Base-by-base conservation (phyloP, 1,140 invertebrate species). In the Bombus soroeensis region DNA sequence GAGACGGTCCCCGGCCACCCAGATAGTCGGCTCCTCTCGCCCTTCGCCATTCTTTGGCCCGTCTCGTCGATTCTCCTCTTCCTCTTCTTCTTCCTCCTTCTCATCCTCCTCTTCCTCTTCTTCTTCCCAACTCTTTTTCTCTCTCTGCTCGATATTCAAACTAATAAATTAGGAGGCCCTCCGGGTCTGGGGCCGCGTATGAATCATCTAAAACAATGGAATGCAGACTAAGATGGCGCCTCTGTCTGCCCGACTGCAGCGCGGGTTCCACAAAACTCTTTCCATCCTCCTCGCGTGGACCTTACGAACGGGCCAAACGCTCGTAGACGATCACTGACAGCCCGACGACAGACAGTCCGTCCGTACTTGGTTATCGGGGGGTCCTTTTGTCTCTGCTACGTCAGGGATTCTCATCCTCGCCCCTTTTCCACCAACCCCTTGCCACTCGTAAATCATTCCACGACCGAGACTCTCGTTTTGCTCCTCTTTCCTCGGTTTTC, bases 161-260 rank as follows among this genome's bases (percentile, higher is more conserved):
- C 91, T 91, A 92, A 90, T 89, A 90, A 90, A 90, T 90, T 90
- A 90, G 89, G 83, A 90, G 88, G 92, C 89, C 87, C 88, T 90
- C 76, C 80, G 79, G 81, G 85, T 83, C 87, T 81, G 85, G 83
- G 86, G 74, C 90, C 87, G 88, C 91, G 91, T 95, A 95, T 95
- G 94, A 95, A 95, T 95, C 95, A 95, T 95, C 95, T 94, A 94
- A 95, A 95, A 95, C 94, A 95, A 95, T 95, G 94, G 94, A 95
- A 95, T 95, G 94, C 94, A 93, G 94, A 93, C 94, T 93, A 93
- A 94, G 90, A 94, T 93, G 88, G 94, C 85, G 90, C 87, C 87
- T 88, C 87, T 84, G 76, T 83, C 70, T 34, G 62, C 39, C n/a
- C 59, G 37, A 64, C 34, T 64, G 57, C 59, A 78, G 59, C 57